phyloP scores from a whole-genome alignment of 2,888 invertebrate genomes.

The Zeuzera pyrina region DNA sequence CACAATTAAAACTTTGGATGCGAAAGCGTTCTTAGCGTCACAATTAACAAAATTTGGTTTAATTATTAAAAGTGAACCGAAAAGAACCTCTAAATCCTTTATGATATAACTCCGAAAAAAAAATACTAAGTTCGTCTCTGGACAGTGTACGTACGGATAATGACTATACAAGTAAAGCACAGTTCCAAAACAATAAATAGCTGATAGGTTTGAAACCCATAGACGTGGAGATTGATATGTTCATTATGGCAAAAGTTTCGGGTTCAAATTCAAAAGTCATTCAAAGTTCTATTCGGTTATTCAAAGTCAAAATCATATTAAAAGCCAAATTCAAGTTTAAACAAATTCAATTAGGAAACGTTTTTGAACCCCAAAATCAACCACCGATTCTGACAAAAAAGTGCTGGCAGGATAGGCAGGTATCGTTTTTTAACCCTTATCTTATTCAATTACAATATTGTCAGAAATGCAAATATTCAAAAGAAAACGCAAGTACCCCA shows the following conservation, averaged over 20 bases:
- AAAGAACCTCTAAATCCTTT: constrained; percentile 8
- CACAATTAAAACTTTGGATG: background rate
- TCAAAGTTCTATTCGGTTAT: constrained; percentile 8
- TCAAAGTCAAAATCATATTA: background rate
- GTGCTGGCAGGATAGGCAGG: too few relatives aligned
- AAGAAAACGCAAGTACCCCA: too few relatives aligned
- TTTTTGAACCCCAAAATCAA: too few relatives aligned
- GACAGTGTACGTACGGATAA: background rate
- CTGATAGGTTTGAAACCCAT: too few relatives aligned
- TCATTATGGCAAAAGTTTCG: too few relatives aligned
- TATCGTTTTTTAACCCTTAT: too few relatives aligned
- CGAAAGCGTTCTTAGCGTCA: constrained; percentile 1
- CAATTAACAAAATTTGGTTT: constrained; percentile 10
- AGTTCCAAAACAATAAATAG: background rate
- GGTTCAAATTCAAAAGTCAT: constrained; percentile 1
- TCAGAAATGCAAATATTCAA: too few relatives aligned
- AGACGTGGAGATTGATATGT: too few relatives aligned
- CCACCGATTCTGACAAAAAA: too few relatives aligned
- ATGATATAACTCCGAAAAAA: constrained; percentile 13
- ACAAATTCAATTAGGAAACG: too few relatives aligned
- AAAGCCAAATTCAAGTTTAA: too few relatives aligned
- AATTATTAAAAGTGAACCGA: constrained; percentile 14
- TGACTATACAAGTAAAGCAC: background rate
- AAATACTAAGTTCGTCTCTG: constrained; percentile 10
- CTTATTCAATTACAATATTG: too few relatives aligned